Conservation (phyloP, 2,888 invertebrate species). For the Luffia ferchaultella region DNA sequence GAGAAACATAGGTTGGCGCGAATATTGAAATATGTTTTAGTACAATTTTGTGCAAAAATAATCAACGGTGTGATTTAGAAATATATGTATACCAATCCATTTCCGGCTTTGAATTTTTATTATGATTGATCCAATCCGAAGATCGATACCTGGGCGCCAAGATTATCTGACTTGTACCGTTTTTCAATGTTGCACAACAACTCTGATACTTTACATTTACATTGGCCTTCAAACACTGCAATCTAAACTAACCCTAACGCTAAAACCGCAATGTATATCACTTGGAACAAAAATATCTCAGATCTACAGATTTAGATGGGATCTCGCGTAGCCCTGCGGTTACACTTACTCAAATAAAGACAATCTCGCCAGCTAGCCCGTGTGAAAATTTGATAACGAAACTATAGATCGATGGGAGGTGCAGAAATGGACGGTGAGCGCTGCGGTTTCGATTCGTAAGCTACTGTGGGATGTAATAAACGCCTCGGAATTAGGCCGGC, state of each 20-base stretch:
- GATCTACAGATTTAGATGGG: background rate
- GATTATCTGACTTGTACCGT: background rate
- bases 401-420: slow-evolving; percentile 31
- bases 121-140: background rate
- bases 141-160: background rate
- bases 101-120: too few relatives aligned
- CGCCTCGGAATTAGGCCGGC: slow-evolving; percentile 42
- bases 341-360: slow-evolving; percentile 62
- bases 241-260: background rate
- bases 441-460: slow-evolving; percentile 57
- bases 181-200: too few relatives aligned
- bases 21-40: too few relatives aligned
- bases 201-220: too few relatives aligned
- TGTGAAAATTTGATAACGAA: slow-evolving; percentile 67
- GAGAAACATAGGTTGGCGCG: too few relatives aligned
- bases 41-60: too few relatives aligned
- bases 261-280: background rate
- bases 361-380: slow-evolving; percentile 56
- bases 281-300: background rate
- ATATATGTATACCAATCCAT: too few relatives aligned
- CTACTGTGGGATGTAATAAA: slow-evolving; percentile 61
- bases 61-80: too few relatives aligned
- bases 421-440: slow-evolving; percentile 49
- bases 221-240: too few relatives aligned
- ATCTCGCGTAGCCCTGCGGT: slow-evolving; percentile 38